A percentile compares a stretch with the other conserved stretches of the same genome.
Evolutionary conservation across 2,797 vertebrate genomes (phyloP).

Genomic region (Nannoperca obscura): DNA sequence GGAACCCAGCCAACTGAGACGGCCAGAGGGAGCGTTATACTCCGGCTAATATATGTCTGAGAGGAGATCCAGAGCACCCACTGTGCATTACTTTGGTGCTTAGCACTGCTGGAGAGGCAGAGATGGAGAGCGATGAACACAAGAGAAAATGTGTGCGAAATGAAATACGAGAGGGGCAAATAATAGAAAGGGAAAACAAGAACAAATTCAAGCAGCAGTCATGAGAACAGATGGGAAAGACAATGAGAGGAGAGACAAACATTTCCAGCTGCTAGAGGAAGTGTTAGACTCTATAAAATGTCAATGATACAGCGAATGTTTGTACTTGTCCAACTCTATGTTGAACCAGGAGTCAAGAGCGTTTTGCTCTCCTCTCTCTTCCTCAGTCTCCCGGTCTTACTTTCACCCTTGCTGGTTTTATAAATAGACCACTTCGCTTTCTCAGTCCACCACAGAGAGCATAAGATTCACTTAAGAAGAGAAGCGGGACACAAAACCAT

Average conservation of each 20-base stretch:
- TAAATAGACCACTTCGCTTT: slow-evolving; percentile 81
- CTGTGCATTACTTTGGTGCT: slow-evolving; percentile 56
- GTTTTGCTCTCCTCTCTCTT: slow-evolving; percentile 33
- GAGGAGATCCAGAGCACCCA: slow-evolving; percentile 54
- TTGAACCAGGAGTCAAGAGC: slow-evolving; percentile 42
- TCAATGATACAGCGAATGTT: slow-evolving; percentile 46
- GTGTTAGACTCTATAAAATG: slow-evolving; percentile 15
- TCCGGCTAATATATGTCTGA: slow-evolving; percentile 57
- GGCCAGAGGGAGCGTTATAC: slow-evolving; percentile 49
- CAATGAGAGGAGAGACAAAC: slow-evolving; percentile 23
- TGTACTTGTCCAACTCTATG: slow-evolving; percentile 43
- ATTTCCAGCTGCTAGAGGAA: slow-evolving; percentile 27
- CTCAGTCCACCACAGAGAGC: slow-evolving; percentile 68
- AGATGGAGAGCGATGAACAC: slow-evolving; percentile 32
- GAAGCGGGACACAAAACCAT: slow-evolving; percentile 56
- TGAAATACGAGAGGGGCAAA: slow-evolving; percentile 52
- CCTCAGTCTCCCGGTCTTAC: slow-evolving; percentile 31
- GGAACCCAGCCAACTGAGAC: slow-evolving; percentile 50
- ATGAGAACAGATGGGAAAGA: slow-evolving; percentile 8
- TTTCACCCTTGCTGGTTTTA: slow-evolving; percentile 56
- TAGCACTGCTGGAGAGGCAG: slow-evolving; percentile 30
- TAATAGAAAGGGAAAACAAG: slow-evolving; percentile 12
- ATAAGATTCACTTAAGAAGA: slow-evolving; percentile 70
- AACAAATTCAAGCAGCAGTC: slow-evolving; percentile 1
- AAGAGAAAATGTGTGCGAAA: slow-evolving; percentile 46